A percentile compares a stretch with the other conserved stretches of the same genome.
phyloP scores from a whole-genome alignment of 2,113 vertebrate species.

The Seriola quinqueradiata region DNA sequence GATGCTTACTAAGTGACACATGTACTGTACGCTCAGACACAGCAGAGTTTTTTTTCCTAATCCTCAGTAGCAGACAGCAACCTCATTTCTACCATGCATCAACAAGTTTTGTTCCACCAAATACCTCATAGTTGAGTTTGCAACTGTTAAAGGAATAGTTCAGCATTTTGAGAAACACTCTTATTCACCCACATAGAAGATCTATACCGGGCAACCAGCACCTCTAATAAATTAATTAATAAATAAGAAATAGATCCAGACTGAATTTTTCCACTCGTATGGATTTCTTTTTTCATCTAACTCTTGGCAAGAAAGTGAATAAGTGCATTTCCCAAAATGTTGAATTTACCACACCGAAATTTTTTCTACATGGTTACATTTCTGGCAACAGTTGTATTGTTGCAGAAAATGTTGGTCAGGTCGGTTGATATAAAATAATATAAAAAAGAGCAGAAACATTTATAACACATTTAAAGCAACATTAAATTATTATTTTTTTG shows the following conservation, averaged over 20 bases:
- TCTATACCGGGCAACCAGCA: neutral
- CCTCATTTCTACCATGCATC: conserved; percentile 13
- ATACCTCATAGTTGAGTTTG: conserved; percentile 20
- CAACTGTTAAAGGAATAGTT: neutral
- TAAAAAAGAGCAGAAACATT: neutral
- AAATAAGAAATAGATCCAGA: neutral
- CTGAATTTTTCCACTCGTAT: neutral
- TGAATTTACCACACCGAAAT: no score
- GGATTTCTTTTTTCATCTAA: neutral
- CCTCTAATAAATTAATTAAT: neutral
- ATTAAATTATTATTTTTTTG: neutral
- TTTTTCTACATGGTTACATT: neutral
- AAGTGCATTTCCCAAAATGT: neutral
- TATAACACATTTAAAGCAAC: neutral
- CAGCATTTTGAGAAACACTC: neutral
- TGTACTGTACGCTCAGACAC: conserved; percentile 29
- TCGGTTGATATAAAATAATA: neutral
- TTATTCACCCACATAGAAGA: neutral
- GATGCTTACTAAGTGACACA: conserved; percentile 58
- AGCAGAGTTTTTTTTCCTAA: neutral
- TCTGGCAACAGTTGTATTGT: neutral
- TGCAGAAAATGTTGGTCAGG: neutral
- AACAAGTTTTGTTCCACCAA: conserved; percentile 24
- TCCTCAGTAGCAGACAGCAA: conserved; percentile 40
- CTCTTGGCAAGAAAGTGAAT: neutral